phyloP scores from a whole-genome alignment of 2,888 invertebrate genomes.

The Frankliniella intonsa region DNA sequence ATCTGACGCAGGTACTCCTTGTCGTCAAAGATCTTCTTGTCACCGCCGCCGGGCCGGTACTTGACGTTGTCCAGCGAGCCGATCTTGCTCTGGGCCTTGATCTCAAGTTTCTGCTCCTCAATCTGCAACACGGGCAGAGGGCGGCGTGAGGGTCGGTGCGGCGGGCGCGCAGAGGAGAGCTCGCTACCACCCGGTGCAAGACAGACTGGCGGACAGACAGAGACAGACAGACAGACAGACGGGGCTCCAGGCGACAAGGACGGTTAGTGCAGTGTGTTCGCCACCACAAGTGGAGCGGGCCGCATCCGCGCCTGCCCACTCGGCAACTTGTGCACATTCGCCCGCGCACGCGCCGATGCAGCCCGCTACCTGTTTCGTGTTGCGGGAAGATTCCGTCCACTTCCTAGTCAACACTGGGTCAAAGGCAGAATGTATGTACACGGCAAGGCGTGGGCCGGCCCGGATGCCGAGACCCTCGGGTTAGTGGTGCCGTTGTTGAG shows the following conservation, averaged over 20 bases:
- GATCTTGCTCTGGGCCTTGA: slow-evolving; percentile 88
- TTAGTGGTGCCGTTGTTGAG: too few species aligned
- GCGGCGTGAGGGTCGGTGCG: neutral
- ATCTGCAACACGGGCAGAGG: slow-evolving; percentile 58
- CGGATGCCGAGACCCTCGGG: too few species aligned
- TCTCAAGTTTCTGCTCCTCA: slow-evolving; percentile 83
- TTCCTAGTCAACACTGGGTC: too few species aligned
- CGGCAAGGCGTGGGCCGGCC: too few species aligned
- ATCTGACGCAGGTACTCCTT: slow-evolving; percentile 82
- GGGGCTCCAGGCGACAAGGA: neutral
- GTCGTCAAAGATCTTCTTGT: slow-evolving; percentile 90
- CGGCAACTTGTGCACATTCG: too few species aligned
- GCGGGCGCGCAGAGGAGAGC: neutral
- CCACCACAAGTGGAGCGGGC: neutral
- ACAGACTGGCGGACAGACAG: neutral
- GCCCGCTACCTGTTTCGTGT: too few species aligned
- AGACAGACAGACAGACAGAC: neutral
- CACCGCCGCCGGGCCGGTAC: slow-evolving; percentile 89
- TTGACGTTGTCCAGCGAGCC: slow-evolving; percentile 87
- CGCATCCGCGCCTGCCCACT: too few species aligned
- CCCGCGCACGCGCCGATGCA: too few species aligned
- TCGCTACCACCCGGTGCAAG: neutral
- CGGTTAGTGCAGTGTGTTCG: neutral
- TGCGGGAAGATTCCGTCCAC: too few species aligned
- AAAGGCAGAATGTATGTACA: too few species aligned